A percentile compares a stretch with the other conserved stretches of the same genome.
These are phyloP conservation scores for Abscondita cerata DNA, from an alignment of 2,888 invertebrate species.

Conservation along the genomic window DNA sequence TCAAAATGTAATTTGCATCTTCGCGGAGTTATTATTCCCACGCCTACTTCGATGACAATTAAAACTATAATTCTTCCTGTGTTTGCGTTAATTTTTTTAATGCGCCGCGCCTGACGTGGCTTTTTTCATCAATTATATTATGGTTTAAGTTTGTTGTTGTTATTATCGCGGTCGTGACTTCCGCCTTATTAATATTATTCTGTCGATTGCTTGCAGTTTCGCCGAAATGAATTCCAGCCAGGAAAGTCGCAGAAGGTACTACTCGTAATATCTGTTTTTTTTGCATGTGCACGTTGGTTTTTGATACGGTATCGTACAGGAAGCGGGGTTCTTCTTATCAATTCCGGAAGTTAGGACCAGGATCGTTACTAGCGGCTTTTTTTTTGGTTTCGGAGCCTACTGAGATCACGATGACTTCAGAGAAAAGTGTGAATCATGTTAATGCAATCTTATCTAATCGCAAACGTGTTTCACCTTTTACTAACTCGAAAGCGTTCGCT, in stretches of 20 bases:
- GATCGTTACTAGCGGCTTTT: too few species aligned
- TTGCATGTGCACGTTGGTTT: conserved; percentile 19
- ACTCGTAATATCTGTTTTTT: conserved; percentile 6
- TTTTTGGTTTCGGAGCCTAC: too few species aligned
- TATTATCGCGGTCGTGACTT: conserved; percentile 28
- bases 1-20: background rate
- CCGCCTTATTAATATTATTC: conserved; percentile 23
- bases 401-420: too few species aligned
- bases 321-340: background rate
- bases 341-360: too few species aligned
- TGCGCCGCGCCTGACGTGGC: background rate
- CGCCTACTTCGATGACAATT: background rate
- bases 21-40: background rate
- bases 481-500: background rate
- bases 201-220: conserved; percentile 51
- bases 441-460: too few species aligned
- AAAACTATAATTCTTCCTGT: conserved; percentile 15
- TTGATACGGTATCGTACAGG: background rate
- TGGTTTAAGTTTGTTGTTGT: conserved; percentile 26
- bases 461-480: too few species aligned
- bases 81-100: conserved; percentile 14
- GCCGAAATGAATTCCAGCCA: conserved; percentile 57
- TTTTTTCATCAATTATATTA: conserved; percentile 21
- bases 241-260: conserved; percentile 58
- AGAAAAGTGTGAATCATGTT: too few species aligned